Percentiles rank a stretch among this genome's conserved stretches.
These are phyloP conservation scores for Onychomys leucogaster DNA, from an alignment of 2,797 vertebrate species.

Conservation along the genomic window DNA sequence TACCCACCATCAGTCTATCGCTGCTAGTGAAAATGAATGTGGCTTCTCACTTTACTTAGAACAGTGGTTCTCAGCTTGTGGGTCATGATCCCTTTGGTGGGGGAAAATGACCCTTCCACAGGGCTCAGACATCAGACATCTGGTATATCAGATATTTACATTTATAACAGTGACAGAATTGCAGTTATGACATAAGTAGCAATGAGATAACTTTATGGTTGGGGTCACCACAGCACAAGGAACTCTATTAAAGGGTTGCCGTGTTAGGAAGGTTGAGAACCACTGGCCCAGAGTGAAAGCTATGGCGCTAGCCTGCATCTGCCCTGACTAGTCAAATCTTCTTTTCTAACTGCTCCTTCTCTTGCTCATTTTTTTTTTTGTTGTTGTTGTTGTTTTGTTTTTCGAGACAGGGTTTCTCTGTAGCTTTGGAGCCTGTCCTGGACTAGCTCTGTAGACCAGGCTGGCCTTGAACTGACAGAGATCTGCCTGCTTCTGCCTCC, in stretches of 20 bases:
- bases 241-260: background rate
- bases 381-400: no score
- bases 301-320: background rate
- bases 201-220: background rate
- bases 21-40: background rate
- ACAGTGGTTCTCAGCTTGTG: background rate
- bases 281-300: background rate
- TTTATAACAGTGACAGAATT: background rate
- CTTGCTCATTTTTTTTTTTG: background rate
- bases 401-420: no score
- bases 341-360: background rate
- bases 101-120: background rate
- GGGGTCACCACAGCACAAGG: background rate
- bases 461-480: no score
- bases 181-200: background rate
- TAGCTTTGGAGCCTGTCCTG: no score
- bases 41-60: background rate
- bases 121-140: background rate
- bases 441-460: no score
- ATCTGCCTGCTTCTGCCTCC: no score
- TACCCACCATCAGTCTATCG: background rate
- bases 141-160: background rate
- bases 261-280: background rate
- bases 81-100: background rate
- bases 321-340: background rate